Base-by-base conservation (phyloP, 2,797 vertebrate genomes). In the Sebastes iracundus region DNA sequence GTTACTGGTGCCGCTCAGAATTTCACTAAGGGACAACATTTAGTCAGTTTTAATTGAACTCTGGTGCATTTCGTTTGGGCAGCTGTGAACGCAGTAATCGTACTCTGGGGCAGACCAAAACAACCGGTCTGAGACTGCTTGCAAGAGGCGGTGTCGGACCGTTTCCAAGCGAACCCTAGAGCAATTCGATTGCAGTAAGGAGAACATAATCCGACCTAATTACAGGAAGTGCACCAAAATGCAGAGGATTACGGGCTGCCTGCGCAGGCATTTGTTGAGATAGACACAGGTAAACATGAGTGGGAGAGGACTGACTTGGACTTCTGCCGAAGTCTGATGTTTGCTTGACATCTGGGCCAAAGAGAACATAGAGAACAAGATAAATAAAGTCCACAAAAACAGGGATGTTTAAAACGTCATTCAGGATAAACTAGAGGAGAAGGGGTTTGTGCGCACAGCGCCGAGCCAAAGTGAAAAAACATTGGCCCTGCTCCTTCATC, bases 401-500 rank as follows among this genome's bases (percentile, higher is more conserved):
- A 22, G 20, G 20, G 20, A 46, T 18, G 42, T 46, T 46, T 46
- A 46, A 42, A 42, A 42, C 38, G 38, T 42, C 38, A 42, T 42
- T 42, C 13, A 42, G 38, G 38, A 42, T 42, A 42, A 46, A 46
- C 42, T 46, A 46, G 8, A 52, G 20, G 7, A 16, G 14, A 52
- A 22, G 20, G 49, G 20, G 0, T 52, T 52, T n/a, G 14, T 16
- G 14, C 42, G 14, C 42, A 46, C 42, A 46, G 42, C 16, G 42
- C 42, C 42, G 20, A n/a, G 18, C 0, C 20, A 49, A 49, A 49
- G 46, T 49, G 7, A 49, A 52, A 52, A 52, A 20, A 18, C 16
- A 0, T 46, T n/a, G 20, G 8, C 49, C 20, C 20, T n/a, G 49
- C 18, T 0, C 18, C 49, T 9, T 52, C 20, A n/a, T 52, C 8